Evolutionary conservation across 2,797 vertebrate genomes (phyloP).

Genomic region (Lophotriccus pileatus): DNA sequence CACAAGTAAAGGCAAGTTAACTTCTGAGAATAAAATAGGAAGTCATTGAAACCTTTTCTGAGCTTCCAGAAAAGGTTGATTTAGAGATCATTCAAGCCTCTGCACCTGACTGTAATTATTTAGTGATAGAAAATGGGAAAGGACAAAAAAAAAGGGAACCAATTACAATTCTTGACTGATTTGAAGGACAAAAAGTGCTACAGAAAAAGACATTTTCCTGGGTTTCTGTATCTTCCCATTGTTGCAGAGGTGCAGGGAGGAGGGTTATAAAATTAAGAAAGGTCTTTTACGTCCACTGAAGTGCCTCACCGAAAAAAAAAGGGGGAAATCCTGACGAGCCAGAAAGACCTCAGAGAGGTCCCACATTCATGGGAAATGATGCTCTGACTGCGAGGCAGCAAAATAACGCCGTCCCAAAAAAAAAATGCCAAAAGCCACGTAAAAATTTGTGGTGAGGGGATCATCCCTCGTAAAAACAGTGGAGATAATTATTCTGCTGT

Average conservation of each 20-base stretch:
- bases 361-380: not conserved
- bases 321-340: not conserved
- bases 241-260: not conserved
- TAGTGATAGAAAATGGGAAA: not conserved
- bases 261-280: not conserved
- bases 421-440: not conserved
- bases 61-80: not conserved
- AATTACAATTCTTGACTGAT: not conserved
- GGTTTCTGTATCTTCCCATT: not conserved
- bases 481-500: slow-evolving; percentile 1
- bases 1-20: not conserved
- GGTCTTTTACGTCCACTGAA: not conserved
- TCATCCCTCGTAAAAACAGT: not conserved
- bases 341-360: not conserved
- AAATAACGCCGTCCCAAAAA: not conserved
- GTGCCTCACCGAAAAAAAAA: not conserved
- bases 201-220: not conserved
- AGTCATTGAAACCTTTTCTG: slow-evolving; percentile 11
- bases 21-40: slow-evolving; percentile 30
- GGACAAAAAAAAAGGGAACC: not conserved
- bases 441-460: slow-evolving; percentile 3
- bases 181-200: not conserved
- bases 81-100: not conserved
- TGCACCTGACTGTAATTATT: slow-evolving; percentile 31
- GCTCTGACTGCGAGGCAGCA: not conserved